These are phyloP conservation scores for Mareca penelope DNA, from an alignment of 2,797 vertebrate genomes.

Conservation along the genomic window DNA sequence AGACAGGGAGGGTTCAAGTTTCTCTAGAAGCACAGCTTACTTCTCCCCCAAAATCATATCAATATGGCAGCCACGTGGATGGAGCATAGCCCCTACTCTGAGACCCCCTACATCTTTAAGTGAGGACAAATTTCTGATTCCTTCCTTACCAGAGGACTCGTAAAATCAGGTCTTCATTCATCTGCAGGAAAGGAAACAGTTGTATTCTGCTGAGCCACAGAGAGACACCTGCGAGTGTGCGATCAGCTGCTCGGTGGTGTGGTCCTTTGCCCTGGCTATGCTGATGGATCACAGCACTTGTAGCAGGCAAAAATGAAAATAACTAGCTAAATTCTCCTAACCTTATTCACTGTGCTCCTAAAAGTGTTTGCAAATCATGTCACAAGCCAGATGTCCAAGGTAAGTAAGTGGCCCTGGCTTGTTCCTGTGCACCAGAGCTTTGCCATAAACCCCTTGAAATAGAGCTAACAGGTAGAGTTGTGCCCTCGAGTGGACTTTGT, in stretches of 20 bases:
- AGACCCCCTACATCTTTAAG: background rate
- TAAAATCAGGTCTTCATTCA: background rate
- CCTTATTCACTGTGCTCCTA: background rate
- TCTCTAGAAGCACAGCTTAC: background rate
- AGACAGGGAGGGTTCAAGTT: background rate
- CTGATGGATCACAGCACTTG: background rate
- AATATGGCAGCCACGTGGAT: background rate
- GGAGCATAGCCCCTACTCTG: background rate
- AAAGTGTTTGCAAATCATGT: background rate
- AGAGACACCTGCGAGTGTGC: background rate
- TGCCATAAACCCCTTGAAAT: background rate
- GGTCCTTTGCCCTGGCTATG: background rate
- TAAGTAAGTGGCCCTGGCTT: background rate
- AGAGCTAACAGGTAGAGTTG: background rate
- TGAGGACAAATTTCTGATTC: background rate
- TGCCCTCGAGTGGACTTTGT: background rate
- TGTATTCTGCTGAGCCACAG: background rate
- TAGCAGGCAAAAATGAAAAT: background rate
- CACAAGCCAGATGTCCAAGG: background rate
- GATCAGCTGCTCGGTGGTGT: background rate
- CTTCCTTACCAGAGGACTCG: background rate
- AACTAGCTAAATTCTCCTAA: constrained; percentile 6
- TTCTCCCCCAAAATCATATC: background rate
- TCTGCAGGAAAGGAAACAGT: background rate
- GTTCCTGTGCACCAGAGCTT: background rate